Evolutionary conservation across 2,888 invertebrate genomes (phyloP).

Genomic region (Papilio demoleus): DNA sequence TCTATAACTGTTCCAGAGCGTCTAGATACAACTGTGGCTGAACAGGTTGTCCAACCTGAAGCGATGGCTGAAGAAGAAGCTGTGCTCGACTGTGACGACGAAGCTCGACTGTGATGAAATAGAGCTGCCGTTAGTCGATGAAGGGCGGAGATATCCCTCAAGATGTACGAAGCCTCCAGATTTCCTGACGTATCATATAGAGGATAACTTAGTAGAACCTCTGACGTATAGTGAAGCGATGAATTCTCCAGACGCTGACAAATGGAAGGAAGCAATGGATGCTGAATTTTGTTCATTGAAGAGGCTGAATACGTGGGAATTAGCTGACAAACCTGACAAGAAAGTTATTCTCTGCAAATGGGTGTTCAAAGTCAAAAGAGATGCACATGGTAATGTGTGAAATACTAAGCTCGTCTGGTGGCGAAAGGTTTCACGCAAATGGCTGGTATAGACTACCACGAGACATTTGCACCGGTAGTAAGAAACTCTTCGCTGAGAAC

Average conservation of each 20-base stretch:
- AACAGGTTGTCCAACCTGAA: no score
- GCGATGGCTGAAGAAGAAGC: no score
- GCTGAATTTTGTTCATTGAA: background rate
- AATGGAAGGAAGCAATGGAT: slow-evolving; percentile 8
- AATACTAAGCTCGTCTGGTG: background rate
- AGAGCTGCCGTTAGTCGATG: no score
- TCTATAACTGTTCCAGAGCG: no score
- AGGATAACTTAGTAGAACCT: slow-evolving; percentile 3
- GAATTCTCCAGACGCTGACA: slow-evolving; percentile 6
- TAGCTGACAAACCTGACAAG: background rate
- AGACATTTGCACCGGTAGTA: slow-evolving; percentile 17
- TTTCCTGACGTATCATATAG: slow-evolving; percentile 1
- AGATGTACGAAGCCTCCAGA: background rate
- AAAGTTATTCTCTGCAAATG: slow-evolving; percentile 10
- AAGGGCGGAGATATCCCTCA: no score
- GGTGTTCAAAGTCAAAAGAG: slow-evolving; percentile 10
- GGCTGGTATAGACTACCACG: slow-evolving; percentile 1
- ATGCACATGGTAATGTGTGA: slow-evolving; percentile 20
- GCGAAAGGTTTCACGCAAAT: background rate
- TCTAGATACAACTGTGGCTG: no score
- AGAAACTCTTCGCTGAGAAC: slow-evolving; percentile 4
- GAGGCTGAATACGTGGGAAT: background rate
- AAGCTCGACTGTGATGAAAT: no score
- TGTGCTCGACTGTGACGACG: no score
- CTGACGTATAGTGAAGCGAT: background rate